Evolutionary conservation across 2,888 invertebrate species (phyloP).

Genomic region (Calameuta pallipes): DNA sequence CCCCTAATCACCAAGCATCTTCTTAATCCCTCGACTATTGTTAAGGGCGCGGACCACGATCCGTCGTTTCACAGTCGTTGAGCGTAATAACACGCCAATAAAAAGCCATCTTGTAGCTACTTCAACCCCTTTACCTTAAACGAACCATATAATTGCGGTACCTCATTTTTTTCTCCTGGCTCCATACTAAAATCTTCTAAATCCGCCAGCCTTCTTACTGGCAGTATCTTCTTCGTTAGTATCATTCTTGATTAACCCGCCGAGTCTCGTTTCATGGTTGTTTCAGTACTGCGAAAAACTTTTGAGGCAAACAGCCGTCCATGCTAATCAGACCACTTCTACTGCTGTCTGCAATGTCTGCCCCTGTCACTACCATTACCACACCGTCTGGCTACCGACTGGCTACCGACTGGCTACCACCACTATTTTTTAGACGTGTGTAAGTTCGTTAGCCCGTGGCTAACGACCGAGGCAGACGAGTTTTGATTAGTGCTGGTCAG

Average conservation of each 20-base stretch:
- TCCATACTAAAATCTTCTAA: too few relatives aligned
- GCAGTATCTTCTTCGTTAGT: too few relatives aligned
- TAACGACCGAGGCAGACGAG: neutral
- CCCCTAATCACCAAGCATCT: too few relatives aligned
- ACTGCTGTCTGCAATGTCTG: too few relatives aligned
- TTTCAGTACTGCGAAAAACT: too few relatives aligned
- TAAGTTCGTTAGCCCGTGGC: conserved; percentile 4
- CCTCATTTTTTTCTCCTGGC: conserved; percentile 36
- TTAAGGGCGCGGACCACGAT: neutral
- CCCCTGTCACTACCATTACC: neutral
- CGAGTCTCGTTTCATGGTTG: too few relatives aligned
- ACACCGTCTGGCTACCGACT: neutral
- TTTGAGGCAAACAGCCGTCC: too few relatives aligned
- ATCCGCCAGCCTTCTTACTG: too few relatives aligned
- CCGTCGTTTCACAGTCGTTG: conserved; percentile 64
- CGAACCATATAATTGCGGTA: conserved; percentile 56
- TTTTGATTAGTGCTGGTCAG: conserved; percentile 11
- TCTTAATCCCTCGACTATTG: too few relatives aligned
- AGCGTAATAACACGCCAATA: conserved; percentile 62
- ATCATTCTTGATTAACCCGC: too few relatives aligned
- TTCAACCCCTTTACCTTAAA: conserved; percentile 59
- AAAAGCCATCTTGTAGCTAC: conserved; percentile 61
- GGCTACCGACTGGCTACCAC: neutral
- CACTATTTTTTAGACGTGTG: too few relatives aligned
- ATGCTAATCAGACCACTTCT: too few relatives aligned